Evolutionary conservation across 1,140 invertebrate species (phyloP).

Genomic region (Macrostomum lignano): DNA sequence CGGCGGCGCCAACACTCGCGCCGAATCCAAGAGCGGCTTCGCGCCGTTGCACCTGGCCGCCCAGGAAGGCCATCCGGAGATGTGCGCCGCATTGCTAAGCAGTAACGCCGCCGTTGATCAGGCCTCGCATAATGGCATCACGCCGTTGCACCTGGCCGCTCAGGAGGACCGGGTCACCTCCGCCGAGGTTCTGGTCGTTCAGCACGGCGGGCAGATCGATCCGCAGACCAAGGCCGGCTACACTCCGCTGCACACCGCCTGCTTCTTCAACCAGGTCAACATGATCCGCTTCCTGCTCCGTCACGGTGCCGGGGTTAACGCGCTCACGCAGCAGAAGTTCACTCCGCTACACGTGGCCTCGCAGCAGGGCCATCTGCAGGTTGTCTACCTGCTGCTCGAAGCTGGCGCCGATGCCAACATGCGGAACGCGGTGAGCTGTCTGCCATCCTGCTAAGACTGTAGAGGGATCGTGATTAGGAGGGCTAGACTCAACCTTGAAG

Average conservation of each 20-base stretch:
- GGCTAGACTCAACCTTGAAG: too few relatives aligned
- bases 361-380: conserved; percentile 82
- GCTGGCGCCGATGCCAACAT: conserved; percentile 78
- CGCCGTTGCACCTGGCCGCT: conserved; percentile 45
- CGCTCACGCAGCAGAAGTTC: conserved; percentile 42
- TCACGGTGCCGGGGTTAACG: conserved; percentile 30
- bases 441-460: too few relatives aligned
- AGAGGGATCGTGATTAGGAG: too few relatives aligned
- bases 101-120: conserved; percentile 44
- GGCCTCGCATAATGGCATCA: conserved; percentile 47
- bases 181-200: conserved; percentile 50
- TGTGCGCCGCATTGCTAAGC: conserved; percentile 30
- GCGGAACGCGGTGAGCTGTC: conserved; percentile 10
- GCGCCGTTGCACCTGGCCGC: conserved; percentile 65
- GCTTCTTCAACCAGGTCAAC: conserved; percentile 75
- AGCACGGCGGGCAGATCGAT: conserved; percentile 57
- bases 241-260: conserved; percentile 86
- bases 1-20: conserved; percentile 62
- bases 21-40: conserved; percentile 48
- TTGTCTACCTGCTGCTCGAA: conserved; percentile 68
- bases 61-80: conserved; percentile 33
- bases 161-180: conserved; percentile 83
- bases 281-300: conserved; percentile 81
- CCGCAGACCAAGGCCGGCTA: conserved; percentile 68
- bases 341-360: conserved; percentile 88